Evolutionary conservation across 2,888 invertebrate species (phyloP), one percentile per base, ranked within the genome.

Genomic region (Sussaba pulchella): DNA sequence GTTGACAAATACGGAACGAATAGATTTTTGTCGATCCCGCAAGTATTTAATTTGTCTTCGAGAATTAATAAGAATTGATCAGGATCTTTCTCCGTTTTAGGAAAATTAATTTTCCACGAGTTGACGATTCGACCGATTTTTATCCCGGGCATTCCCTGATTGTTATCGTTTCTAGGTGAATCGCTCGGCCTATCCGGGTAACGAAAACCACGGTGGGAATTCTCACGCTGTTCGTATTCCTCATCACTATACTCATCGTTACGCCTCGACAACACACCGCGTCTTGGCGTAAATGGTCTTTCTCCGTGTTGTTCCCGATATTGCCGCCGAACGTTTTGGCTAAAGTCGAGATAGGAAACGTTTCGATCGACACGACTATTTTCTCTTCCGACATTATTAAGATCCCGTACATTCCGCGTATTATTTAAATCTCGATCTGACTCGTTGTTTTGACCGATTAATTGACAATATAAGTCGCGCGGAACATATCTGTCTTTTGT

Each of bases 21-120:
- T 14, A 78, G 79, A 59, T 82, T 52, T 54, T 61, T 80, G 31
- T 83, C 47, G 43, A 82, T 82, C 21, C 78, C 78, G 64, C 78
- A 73, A 2, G 36, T 54, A 14, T 21, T 59, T 21, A 76, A 57
- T 21, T 43, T 43, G 50, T 72, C 78, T 71, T 69, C 57, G 70
- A 63, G 45, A 39, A 78, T 36, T 41, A 81, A 41, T 8, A 78
- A 12, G 12, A 78, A 78, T 66, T 78, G 71, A 3, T 78, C 81
- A 0, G 78, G 78, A 12, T 82, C 78, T 57, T 57, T 78, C 59
- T 82, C 82, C 1, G 82, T 74, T 31, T 36, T 78, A 1, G 78
- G 78, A 17, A 71, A 82, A 10, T 45, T 47, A 3, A 78, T 81
- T 70, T 66, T 71, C 78, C 78, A 81, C 1, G 52, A 54, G 45